phyloP scores from a whole-genome alignment of 2,888 invertebrate genomes.

The Athalia cordata region DNA sequence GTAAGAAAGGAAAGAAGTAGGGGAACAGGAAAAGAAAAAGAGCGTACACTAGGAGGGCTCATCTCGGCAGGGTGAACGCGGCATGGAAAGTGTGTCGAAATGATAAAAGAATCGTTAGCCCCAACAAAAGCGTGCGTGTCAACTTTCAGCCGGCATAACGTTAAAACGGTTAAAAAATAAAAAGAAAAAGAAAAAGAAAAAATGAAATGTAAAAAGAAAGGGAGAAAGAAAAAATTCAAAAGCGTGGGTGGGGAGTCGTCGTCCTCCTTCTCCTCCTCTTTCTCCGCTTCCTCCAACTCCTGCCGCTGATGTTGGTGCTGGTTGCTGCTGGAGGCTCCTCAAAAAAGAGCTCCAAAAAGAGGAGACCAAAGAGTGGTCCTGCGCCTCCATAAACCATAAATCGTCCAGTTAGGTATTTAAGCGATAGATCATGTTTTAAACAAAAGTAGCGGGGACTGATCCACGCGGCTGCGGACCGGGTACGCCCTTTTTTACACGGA shows the following conservation, averaged over 20 bases:
- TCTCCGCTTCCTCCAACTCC: no score
- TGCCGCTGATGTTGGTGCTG: no score
- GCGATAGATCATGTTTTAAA: slow-evolving; percentile 73
- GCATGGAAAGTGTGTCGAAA: slow-evolving; percentile 62
- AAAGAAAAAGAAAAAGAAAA: slow-evolving; percentile 44
- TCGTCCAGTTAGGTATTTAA: slow-evolving; percentile 69
- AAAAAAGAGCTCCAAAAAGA: slow-evolving; percentile 46
- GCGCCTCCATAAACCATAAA: slow-evolving; percentile 62
- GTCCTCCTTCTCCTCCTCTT: slow-evolving; percentile 1
- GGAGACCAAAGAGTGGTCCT: slow-evolving; percentile 49
- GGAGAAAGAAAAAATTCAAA: slow-evolving; percentile 51
- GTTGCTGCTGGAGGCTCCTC: not conserved
- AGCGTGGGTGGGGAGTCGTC: slow-evolving; percentile 57
- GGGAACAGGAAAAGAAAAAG: slow-evolving; percentile 13
- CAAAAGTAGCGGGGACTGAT: slow-evolving; percentile 67
- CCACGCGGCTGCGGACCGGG: slow-evolving; percentile 55
- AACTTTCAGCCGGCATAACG: slow-evolving; percentile 54
- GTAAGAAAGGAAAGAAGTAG: not conserved
- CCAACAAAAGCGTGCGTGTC: slow-evolving; percentile 57
- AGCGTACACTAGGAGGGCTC: slow-evolving; percentile 8
- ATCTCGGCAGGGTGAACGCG: slow-evolving; percentile 35
- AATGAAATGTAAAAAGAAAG: slow-evolving; percentile 39
- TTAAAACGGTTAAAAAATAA: slow-evolving; percentile 34
- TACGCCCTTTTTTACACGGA: slow-evolving; percentile 61
- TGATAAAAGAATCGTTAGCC: slow-evolving; percentile 63